These are phyloP conservation scores for Calidris pugnax DNA, from an alignment of 2,113 vertebrate genomes.

Conservation along the genomic window DNA sequence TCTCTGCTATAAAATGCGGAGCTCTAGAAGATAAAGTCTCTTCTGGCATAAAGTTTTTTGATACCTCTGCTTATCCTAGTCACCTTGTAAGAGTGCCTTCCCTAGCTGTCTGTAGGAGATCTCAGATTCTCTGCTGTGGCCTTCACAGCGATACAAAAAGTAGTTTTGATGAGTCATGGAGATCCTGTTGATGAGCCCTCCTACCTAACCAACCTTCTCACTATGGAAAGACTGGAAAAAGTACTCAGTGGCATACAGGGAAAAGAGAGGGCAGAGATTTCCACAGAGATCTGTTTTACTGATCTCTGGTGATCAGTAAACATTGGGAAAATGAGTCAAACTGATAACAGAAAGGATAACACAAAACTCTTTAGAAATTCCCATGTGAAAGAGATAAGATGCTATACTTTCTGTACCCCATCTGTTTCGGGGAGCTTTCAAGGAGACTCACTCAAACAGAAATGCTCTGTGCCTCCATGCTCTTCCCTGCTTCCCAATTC, in stretches of 20 bases:
- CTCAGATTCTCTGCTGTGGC: not conserved
- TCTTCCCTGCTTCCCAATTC: not conserved
- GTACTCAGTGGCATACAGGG: not conserved
- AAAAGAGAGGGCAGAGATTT: not conserved
- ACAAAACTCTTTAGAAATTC: not conserved
- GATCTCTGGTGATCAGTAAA: not conserved
- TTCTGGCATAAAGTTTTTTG: not conserved
- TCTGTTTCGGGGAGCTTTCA: not conserved
- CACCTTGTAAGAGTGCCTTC: not conserved
- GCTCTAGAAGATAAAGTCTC: not conserved
- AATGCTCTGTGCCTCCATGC: not conserved
- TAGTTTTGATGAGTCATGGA: not conserved
- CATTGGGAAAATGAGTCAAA: not conserved
- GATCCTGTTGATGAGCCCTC: not conserved
- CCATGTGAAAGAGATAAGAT: not conserved
- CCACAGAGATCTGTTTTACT: not conserved
- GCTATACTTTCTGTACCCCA: not conserved
- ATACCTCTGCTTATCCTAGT: not conserved
- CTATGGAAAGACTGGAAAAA: not conserved
- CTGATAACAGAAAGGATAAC: not conserved
- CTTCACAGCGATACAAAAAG: not conserved
- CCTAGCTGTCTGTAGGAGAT: rapidly evolving
- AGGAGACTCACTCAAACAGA: not conserved
- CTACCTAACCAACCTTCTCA: not conserved
- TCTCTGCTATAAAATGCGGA: not conserved